Evolutionary conservation across 2,888 invertebrate genomes (phyloP), one percentile per base, ranked within the genome.

Genomic region (Plusia festucae): DNA sequence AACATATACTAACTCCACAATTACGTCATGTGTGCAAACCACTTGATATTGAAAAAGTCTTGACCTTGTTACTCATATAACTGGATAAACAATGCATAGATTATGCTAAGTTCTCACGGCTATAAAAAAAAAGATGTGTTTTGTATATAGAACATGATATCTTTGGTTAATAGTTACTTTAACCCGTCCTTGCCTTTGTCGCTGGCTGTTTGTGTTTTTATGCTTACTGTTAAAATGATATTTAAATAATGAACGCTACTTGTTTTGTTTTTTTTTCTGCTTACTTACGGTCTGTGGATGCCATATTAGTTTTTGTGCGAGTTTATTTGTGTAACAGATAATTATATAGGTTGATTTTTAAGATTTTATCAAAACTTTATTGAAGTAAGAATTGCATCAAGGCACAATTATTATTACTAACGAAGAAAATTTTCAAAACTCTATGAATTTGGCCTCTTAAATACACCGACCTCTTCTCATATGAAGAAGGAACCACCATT

Each of bases 101-200:
- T 65, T 78, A 68, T 63, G 54, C 34, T 53, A 16, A 55, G 51
- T 65, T 76, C 69, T 63, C 68, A 71, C 66, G 66, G 60, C 57
- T 51, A 67, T 61, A 67, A 74, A 65, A 66, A 65, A 66, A 73
- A 69, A 71, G 9, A 62, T 60, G 44, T 60, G n/a, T 54, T 67
- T 53, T 60, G 60, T 59, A 51, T 64, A 58, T 66, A 78, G 72
- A 80, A 76, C 82, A 77, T 79, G 79, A 78, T 79, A 71, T 79
- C 76, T 68, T 61, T 60, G 68, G 66, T 70, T 77, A 80, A 79
- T 78, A 81, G 81, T 77, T 79, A 79, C 79, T 81, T 79, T 78
- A 71, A 63, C 65, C 73, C 52, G 76, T 76, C 81, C 82, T 82
- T 82, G 81, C 65, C 64, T 76, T 75, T 71, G 64, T 76, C 59